Conservation (phyloP, 1,140 invertebrate species). For the Ectropis grisescens region DNA sequence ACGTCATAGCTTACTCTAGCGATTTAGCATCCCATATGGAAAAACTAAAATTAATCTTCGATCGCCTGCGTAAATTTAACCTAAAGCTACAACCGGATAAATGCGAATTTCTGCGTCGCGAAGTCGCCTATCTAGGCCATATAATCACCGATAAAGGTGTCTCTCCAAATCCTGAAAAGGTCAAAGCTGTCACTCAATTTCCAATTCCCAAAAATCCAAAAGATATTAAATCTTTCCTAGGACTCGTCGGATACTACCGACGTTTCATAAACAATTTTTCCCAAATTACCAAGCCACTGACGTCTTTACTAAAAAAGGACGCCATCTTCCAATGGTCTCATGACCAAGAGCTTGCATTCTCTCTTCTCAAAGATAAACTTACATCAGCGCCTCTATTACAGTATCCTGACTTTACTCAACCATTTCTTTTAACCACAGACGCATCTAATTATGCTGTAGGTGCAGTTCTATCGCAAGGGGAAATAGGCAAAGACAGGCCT, state of each 20-base stretch:
- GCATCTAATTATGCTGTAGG: background rate
- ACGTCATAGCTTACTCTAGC: constrained; percentile 30
- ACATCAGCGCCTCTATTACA: background rate
- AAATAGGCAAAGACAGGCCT: constrained; percentile 24
- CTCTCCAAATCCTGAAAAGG: constrained; percentile 41
- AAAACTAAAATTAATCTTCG: constrained; percentile 43
- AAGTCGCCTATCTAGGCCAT: constrained; percentile 61
- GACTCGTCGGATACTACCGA: constrained; percentile 21
- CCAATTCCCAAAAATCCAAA: constrained; percentile 32
- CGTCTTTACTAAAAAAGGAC: constrained; percentile 24
- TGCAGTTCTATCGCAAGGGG: constrained; percentile 34
- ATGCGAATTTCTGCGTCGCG: constrained; percentile 55
- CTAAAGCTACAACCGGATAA: constrained; percentile 61
- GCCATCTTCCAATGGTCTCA: constrained; percentile 14
- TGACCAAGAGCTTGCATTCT: constrained; percentile 29
- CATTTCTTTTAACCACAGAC: background rate
- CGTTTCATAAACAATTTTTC: constrained; percentile 16
- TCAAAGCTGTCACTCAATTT: constrained; percentile 37
- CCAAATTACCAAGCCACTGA: constrained; percentile 27
- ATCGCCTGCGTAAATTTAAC: constrained; percentile 32
- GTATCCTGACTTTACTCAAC: background rate
- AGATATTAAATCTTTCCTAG: constrained; percentile 43
- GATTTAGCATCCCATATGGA: constrained; percentile 40
- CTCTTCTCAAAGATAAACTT: background rate
- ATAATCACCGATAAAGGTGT: constrained; percentile 24